Evolutionary conservation across 2,113 vertebrate species (phyloP).

Genomic region (Megaleporinus macrocephalus): DNA sequence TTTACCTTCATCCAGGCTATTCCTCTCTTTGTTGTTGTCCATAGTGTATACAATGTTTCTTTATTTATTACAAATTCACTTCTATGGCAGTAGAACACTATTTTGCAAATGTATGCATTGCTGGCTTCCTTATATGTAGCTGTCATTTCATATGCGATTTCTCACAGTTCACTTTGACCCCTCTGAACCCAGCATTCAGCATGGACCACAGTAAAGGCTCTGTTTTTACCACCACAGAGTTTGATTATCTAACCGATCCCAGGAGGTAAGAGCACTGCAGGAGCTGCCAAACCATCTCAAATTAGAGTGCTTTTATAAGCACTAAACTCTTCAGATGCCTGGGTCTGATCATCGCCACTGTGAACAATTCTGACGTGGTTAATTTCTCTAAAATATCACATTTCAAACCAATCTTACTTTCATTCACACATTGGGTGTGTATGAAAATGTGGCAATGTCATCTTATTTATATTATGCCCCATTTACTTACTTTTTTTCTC

Average conservation of each 20-base stretch:
- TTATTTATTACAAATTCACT: too few species aligned
- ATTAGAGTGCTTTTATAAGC: too few species aligned
- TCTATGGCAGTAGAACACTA: too few species aligned
- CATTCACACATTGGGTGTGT: too few species aligned
- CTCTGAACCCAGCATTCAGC: constrained; percentile 29
- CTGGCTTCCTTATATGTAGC: not conserved
- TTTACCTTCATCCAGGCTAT: not conserved
- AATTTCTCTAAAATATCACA: too few species aligned
- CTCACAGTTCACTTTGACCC: constrained; percentile 34
- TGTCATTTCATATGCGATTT: not conserved
- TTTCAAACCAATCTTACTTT: too few species aligned
- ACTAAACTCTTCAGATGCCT: too few species aligned
- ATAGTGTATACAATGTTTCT: not conserved
- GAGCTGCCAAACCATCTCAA: too few species aligned
- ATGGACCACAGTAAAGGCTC: constrained; percentile 6
- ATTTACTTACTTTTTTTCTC: not conserved
- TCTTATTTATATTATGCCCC: not conserved
- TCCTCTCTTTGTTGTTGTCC: not conserved
- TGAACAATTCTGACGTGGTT: too few species aligned
- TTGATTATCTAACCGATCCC: constrained; percentile 40
- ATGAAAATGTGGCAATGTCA: too few species aligned
- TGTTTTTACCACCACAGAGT: constrained; percentile 35
- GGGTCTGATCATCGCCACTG: too few species aligned
- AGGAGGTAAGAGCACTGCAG: constrained; percentile 31
- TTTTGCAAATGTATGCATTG: not conserved